Percentiles rank a stretch among this genome's conserved stretches.
These are phyloP conservation scores for Steinernema scapterisci DNA, from an alignment of 2,888 invertebrate species.

Conservation along the genomic window DNA sequence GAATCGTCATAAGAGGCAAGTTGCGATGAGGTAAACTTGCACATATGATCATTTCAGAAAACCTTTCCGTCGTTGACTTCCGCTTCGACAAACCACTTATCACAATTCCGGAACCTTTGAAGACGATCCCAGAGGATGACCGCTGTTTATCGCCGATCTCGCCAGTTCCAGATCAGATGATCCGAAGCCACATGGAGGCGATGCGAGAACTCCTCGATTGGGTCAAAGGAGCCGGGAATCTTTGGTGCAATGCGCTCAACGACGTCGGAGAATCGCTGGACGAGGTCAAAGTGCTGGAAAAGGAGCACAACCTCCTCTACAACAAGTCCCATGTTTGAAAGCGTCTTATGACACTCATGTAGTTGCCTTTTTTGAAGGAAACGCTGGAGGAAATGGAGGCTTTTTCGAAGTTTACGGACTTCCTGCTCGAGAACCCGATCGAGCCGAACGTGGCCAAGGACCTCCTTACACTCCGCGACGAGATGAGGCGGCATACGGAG, in stretches of 20 bases:
- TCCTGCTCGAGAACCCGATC: neutral
- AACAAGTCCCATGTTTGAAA: slow-evolving; percentile 73
- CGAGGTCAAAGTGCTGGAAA: slow-evolving; percentile 78
- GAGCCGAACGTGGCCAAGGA: neutral
- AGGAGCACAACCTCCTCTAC: slow-evolving; percentile 79
- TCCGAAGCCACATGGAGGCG: slow-evolving; percentile 45
- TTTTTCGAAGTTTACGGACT: slow-evolving; percentile 1
- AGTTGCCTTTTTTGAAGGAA: slow-evolving; percentile 69
- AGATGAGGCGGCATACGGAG: neutral
- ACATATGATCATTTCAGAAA: neutral
- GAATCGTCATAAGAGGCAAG: neutral
- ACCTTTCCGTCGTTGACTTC: neutral
- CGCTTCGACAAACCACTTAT: slow-evolving; percentile 6
- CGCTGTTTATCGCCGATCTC: neutral
- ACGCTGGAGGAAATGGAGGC: slow-evolving; percentile 5
- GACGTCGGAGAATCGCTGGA: slow-evolving; percentile 75
- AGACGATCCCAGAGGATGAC: neutral
- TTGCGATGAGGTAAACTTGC: neutral
- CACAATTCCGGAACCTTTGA: neutral
- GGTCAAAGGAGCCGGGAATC: slow-evolving; percentile 76
- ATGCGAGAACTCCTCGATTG: slow-evolving; percentile 52
- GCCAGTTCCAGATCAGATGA: neutral
- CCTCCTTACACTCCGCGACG: neutral
- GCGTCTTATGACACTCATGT: too few relatives aligned
- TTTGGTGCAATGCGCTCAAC: slow-evolving; percentile 76